Percentiles rank a stretch among this genome's conserved stretches.
Evolutionary conservation across 2,113 vertebrate genomes (phyloP).

Genomic region (Hippocampus mohnikei): DNA sequence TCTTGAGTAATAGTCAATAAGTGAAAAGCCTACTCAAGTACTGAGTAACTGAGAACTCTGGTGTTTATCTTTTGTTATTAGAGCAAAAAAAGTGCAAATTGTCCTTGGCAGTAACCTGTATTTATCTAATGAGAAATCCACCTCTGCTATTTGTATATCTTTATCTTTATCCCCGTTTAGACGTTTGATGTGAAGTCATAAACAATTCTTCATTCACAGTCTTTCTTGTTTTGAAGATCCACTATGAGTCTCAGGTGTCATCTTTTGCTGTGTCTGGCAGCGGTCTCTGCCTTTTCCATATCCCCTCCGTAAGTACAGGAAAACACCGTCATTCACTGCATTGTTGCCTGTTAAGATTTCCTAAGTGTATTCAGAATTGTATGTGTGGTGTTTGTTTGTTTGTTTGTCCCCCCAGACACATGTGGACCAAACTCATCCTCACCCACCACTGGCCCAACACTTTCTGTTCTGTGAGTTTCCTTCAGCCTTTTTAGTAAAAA

Average conservation of each 20-base stretch:
- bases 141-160: not conserved
- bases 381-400: not conserved
- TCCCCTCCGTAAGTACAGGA: conserved; percentile 46
- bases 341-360: not conserved
- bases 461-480: conserved; percentile 69
- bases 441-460: conserved; percentile 77
- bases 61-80: no score
- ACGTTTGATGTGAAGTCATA: no score
- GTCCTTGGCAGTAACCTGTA: no score
- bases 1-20: no score
- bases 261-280: conserved; percentile 48
- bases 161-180: not conserved
- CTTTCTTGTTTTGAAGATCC: conserved; percentile 25
- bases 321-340: not conserved
- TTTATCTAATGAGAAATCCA: no score
- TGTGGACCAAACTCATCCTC: conserved; percentile 74
- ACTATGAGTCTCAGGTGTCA: conserved; percentile 40
- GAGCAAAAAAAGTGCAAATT: no score
- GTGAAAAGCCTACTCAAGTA: no score
- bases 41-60: no score
- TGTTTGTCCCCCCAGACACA: conserved; percentile 49
- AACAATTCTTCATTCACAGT: not conserved
- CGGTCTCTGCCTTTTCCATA: conserved; percentile 36
- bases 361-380: not conserved
- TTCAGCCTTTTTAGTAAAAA: not conserved